Percentiles rank a stretch among this genome's conserved stretches.
phyloP scores from a whole-genome alignment of 2,888 invertebrate species.

The Copidosoma aretas region DNA sequence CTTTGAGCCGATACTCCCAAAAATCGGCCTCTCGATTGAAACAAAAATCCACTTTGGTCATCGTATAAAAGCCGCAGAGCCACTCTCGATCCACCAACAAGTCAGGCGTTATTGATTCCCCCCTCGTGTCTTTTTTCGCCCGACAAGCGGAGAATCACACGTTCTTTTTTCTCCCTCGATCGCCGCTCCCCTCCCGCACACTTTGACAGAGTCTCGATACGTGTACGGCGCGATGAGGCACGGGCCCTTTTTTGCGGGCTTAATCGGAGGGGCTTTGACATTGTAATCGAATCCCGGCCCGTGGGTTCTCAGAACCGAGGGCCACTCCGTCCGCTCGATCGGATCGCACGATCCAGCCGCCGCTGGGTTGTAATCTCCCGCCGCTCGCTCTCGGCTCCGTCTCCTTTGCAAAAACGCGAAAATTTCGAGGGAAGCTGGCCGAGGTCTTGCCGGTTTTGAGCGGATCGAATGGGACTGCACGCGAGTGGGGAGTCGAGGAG shows the following conservation, averaged over 20 bases:
- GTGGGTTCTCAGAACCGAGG: conserved; percentile 43
- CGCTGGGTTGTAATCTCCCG: conserved; percentile 27
- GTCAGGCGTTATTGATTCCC: conserved; percentile 1
- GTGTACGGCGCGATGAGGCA: neutral
- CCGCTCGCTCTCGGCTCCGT: conserved; percentile 4
- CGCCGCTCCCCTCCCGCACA: too few relatives aligned
- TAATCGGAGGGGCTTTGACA: conserved; percentile 44
- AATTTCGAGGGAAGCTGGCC: neutral
- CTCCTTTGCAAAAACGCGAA: neutral
- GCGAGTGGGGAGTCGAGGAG: too few relatives aligned
- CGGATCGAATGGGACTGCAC: too few relatives aligned
- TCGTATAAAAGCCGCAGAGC: too few relatives aligned
- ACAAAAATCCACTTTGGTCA: too few relatives aligned
- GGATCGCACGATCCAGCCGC: conserved; percentile 27
- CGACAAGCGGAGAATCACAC: conserved; percentile 4
- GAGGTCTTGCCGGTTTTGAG: too few relatives aligned
- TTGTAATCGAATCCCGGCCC: conserved; percentile 45
- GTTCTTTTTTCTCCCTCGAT: conserved; percentile 7
- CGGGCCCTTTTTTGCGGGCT: conserved; percentile 21
- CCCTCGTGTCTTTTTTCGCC: neutral
- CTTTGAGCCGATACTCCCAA: too few relatives aligned
- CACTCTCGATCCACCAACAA: too few relatives aligned
- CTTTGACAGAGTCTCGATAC: conserved; percentile 12
- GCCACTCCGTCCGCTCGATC: conserved; percentile 31
- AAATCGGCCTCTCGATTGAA: too few relatives aligned